Percentiles rank a stretch among this genome's conserved stretches.
Evolutionary conservation across 2,888 invertebrate genomes (phyloP).

Genomic region (Bellardia bayeri): DNA sequence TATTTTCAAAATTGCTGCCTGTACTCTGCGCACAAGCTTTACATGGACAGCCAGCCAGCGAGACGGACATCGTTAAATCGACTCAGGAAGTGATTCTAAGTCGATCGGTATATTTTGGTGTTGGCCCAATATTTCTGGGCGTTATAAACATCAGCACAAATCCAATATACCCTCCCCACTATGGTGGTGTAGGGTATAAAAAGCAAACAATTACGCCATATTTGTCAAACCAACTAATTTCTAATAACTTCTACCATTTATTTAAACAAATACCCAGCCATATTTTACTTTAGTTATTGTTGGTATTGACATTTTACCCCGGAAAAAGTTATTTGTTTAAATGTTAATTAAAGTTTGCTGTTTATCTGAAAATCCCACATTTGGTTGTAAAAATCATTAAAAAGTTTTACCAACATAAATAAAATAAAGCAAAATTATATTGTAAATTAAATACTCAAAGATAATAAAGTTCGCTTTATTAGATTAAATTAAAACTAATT

Average conservation of each 20-base stretch:
- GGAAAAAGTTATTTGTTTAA: background rate
- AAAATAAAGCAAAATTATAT: background rate
- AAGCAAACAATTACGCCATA: too few relatives aligned
- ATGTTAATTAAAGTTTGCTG: conserved; percentile 7
- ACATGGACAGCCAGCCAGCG: too few relatives aligned
- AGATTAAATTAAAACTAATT: conserved; percentile 2
- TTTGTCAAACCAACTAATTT: too few relatives aligned
- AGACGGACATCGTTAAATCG: too few relatives aligned
- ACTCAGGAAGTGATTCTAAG: too few relatives aligned
- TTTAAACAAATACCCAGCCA: background rate
- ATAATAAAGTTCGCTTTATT: conserved; percentile 16
- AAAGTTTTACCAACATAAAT: conserved; percentile 22
- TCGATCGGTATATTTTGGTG: too few relatives aligned
- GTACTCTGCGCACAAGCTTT: too few relatives aligned
- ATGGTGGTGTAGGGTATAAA: too few relatives aligned
- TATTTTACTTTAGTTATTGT: background rate
- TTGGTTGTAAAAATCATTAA: background rate
- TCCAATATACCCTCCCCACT: too few relatives aligned
- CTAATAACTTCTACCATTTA: background rate
- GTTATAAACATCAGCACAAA: too few relatives aligned
- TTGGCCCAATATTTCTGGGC: too few relatives aligned
- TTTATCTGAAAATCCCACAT: conserved; percentile 1
- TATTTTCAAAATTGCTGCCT: too few relatives aligned
- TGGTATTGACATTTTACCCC: background rate
- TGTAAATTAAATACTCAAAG: background rate